Evolutionary conservation across 2,113 vertebrate species (phyloP), one percentile per base, ranked within the genome.

Genomic region (Camelus dromedarius): DNA sequence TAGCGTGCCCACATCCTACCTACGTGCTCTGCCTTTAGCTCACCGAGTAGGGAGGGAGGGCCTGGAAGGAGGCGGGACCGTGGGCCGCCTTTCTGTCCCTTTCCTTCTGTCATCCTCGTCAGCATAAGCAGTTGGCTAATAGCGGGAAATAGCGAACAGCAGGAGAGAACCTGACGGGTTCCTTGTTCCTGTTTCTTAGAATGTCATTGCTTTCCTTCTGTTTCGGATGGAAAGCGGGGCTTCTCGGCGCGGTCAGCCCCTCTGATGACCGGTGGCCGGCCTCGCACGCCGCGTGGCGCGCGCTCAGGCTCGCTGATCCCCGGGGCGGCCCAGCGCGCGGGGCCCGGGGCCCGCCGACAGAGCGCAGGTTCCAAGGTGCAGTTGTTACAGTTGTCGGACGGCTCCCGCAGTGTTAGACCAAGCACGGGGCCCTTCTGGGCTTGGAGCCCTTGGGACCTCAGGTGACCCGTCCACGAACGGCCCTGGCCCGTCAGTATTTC

Each of bases 391-490:
- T 35, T 66, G 50, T 60, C 86, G 86, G 62, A 30, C 18, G 62
- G 50, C 69, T 66, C 26, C 12, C 85, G 19, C 48, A 87, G n/a
- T 3, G 12, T 42, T 80, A 69, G 58, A 70, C 42, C 46, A 60
- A 72, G 52, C 14, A 50, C 72, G 26, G 42, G 64, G 6, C 30
- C 10, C 32, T 30, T 58, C 38, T 46, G 19, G 66, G 70, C 14
- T 5, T 18, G 69, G 42, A 50, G 16, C 42, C 52, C n/a, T 26
- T 3, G 64, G 24, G 20, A 38, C 32, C 9, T 8, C 54, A 5
- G 3, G 11, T 4, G 22, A 5, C 7, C 35, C 4, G 5, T 4
- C 14, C 9, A 11, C 0, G 19, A 54, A 30, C 1, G 0, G 13
- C 64, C 54, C 42, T 9, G 24, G 18, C 18, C 9, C 3, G 30